phyloP scores from a whole-genome alignment of 2,797 vertebrate species.

The Notamacropus eugenii region DNA sequence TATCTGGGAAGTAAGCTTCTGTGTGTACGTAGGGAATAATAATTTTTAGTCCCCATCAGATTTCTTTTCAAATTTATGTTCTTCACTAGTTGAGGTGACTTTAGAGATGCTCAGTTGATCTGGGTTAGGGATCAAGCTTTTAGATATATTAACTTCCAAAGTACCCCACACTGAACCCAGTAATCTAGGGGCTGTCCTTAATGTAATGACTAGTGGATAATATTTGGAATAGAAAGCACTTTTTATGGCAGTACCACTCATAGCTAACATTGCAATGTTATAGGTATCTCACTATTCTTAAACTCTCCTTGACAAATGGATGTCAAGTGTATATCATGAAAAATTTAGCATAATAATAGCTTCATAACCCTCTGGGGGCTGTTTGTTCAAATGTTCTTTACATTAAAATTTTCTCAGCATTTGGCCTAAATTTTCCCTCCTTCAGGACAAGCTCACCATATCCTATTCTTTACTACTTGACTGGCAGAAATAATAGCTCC shows the following conservation, averaged over 20 bases:
- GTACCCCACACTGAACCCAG: neutral
- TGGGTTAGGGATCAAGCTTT: neutral
- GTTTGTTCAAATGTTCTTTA: constrained; percentile 52
- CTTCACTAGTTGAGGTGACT: neutral
- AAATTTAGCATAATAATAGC: constrained; percentile 3
- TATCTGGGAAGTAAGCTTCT: neutral
- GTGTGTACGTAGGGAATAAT: neutral
- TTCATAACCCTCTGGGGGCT: constrained; percentile 25
- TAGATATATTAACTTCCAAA: neutral
- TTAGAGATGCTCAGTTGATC: neutral
- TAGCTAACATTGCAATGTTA: constrained; percentile 1
- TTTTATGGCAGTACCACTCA: constrained; percentile 20
- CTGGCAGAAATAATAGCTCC: constrained; percentile 63
- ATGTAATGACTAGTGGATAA: neutral
- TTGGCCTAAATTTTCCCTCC: constrained; percentile 55
- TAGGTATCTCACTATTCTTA: constrained; percentile 7
- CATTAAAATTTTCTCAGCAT: constrained; percentile 57
- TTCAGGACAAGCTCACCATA: constrained; percentile 25
- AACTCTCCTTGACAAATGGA: constrained; percentile 49
- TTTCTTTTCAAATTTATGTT: neutral
- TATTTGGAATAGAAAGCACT: neutral
- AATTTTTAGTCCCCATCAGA: neutral
- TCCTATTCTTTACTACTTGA: constrained; percentile 33
- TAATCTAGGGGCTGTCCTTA: neutral
- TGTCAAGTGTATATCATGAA: constrained; percentile 43